Evolutionary conservation across 2,113 vertebrate species (phyloP).

Genomic region (Saguinus imperator): DNA sequence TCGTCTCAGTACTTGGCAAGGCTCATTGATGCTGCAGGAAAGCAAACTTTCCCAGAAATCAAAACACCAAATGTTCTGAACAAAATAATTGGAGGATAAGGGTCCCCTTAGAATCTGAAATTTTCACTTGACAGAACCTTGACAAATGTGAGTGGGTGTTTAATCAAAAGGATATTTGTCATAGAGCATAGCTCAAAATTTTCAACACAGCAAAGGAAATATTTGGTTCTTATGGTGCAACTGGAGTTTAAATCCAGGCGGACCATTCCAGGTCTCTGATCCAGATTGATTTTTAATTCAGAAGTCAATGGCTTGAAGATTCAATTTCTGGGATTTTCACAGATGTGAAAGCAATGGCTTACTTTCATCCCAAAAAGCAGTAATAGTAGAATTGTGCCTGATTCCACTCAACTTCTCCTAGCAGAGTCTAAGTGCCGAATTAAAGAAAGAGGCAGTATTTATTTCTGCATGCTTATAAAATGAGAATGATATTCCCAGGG

Average conservation of each 20-base stretch:
- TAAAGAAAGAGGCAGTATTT: background rate
- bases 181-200: conserved; percentile 66
- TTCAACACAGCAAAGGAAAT: conserved; percentile 60
- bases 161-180: conserved; percentile 77
- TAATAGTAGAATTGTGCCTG: background rate
- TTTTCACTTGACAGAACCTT: conserved; percentile 76
- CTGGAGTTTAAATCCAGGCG: conserved; percentile 47
- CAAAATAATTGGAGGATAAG: conserved; percentile 60
- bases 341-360: background rate
- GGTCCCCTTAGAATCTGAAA: conserved; percentile 58
- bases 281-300: conserved; percentile 58
- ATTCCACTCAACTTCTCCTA: background rate
- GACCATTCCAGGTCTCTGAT: conserved; percentile 47
- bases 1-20: conserved; percentile 70
- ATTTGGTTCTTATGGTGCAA: conserved; percentile 61
- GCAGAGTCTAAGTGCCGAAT: background rate
- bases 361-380: background rate
- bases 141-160: conserved; percentile 79
- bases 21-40: conserved; percentile 59
- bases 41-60: conserved; percentile 70
- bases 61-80: conserved; percentile 67
- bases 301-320: conserved; percentile 59
- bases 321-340: conserved; percentile 37
- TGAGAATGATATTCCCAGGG: background rate
- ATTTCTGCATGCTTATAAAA: background rate